Conservation (phyloP, 2,797 vertebrate species). For the Borostomias antarcticus region DNA sequence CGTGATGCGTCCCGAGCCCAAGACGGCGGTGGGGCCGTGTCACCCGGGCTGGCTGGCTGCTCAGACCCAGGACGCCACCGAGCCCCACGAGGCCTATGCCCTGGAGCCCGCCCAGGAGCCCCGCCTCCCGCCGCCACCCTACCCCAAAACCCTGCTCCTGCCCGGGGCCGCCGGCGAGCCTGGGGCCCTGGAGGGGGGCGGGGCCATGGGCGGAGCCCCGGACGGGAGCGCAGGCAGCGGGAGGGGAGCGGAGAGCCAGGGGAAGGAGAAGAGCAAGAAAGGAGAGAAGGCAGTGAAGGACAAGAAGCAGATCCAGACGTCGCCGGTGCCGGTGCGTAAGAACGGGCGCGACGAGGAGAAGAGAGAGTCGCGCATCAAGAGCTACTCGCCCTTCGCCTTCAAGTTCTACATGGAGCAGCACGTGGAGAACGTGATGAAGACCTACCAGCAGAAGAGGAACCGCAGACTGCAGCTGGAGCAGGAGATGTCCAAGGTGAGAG, state of each 20-base stretch:
- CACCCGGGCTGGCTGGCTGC: slow-evolving; percentile 91
- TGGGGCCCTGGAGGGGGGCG: slow-evolving; percentile 76
- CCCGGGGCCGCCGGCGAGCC: slow-evolving; percentile 75
- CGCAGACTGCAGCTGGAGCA: slow-evolving; percentile 93
- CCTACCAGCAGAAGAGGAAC: slow-evolving; percentile 95
- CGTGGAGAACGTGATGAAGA: slow-evolving; percentile 97
- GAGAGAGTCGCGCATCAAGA: slow-evolving; percentile 95
- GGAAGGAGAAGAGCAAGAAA: slow-evolving; percentile 86
- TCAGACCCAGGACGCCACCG: slow-evolving; percentile 72
- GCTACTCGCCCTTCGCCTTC: slow-evolving; percentile 96
- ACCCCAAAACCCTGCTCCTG: slow-evolving; percentile 89
- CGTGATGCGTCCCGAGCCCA: slow-evolving; percentile 94
- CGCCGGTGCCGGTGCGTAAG: slow-evolving; percentile 92
- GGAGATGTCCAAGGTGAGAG: slow-evolving; percentile 95
- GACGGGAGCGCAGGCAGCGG: slow-evolving; percentile 48
- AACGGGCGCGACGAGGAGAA: slow-evolving; percentile 92
- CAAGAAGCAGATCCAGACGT: slow-evolving; percentile 98
- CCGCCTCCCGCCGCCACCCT: slow-evolving; percentile 90
- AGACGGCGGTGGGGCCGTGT: slow-evolving; percentile 95
- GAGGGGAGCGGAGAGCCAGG: slow-evolving; percentile 59
- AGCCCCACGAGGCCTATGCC: slow-evolving; percentile 81
- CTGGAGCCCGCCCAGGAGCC: slow-evolving; percentile 84
- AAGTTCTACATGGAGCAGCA: slow-evolving; percentile 99
- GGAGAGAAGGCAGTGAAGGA: slow-evolving; percentile 86
- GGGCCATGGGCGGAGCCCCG: slow-evolving; percentile 71